These are phyloP conservation scores for Andricus grossulariae DNA, from an alignment of 1,140 invertebrate genomes.

Conservation along the genomic window DNA sequence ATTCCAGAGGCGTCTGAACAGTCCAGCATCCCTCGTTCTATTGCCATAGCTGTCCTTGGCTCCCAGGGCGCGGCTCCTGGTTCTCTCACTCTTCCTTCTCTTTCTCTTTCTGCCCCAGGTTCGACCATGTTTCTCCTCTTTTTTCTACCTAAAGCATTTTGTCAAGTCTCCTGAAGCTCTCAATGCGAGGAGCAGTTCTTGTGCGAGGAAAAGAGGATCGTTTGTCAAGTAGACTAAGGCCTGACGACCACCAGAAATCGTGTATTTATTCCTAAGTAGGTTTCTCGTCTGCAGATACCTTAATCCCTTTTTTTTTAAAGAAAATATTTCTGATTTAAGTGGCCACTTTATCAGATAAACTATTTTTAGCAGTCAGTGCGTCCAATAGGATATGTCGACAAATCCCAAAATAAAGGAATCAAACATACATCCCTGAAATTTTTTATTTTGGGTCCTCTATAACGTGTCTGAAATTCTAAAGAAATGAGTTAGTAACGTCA, in stretches of 20 bases:
- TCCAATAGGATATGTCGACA: too few relatives aligned
- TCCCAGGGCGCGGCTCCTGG: constrained; percentile 43
- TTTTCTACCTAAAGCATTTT: constrained; percentile 54
- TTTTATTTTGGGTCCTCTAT: too few relatives aligned
- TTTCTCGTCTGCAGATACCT: constrained; percentile 23
- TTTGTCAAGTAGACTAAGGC: constrained; percentile 39
- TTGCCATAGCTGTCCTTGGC: constrained; percentile 55
- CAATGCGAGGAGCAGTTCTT: constrained; percentile 48
- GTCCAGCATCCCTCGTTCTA: constrained; percentile 55
- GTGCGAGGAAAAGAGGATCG: constrained; percentile 50
- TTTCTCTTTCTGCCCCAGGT: constrained; percentile 25
- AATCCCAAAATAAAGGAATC: too few relatives aligned
- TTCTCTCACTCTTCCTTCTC: constrained; percentile 14
- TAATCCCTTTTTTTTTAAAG: not conserved
- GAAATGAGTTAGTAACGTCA: too few relatives aligned
- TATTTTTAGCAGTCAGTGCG: too few relatives aligned
- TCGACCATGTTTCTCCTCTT: constrained; percentile 53
- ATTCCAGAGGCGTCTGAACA: constrained; percentile 64
- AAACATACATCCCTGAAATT: too few relatives aligned
- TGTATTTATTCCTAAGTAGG: constrained; percentile 30
- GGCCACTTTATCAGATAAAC: too few relatives aligned
- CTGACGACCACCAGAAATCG: constrained; percentile 31
- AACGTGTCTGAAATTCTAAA: too few relatives aligned
- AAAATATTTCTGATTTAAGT: constrained; percentile 21
- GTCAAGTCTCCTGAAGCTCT: constrained; percentile 58